Percentiles rank a stretch among this genome's conserved stretches.
phyloP scores from a whole-genome alignment of 2,888 invertebrate genomes.

The Volucella zonaria region DNA sequence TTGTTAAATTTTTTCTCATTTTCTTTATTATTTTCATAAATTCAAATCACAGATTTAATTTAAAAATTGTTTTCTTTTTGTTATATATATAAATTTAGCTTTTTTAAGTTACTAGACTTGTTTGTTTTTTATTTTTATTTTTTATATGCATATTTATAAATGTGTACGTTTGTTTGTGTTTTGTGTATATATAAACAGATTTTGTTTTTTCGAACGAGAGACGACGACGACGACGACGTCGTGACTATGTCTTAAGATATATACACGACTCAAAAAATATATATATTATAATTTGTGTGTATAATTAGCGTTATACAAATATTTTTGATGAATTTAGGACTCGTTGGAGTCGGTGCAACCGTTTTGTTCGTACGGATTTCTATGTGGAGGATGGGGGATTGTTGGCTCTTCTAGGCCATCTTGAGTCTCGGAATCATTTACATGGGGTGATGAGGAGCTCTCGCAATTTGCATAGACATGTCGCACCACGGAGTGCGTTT shows the following conservation, averaged over 20 bases:
- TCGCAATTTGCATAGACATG: constrained; percentile 82
- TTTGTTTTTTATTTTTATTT: too few relatives aligned
- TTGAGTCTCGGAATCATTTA: constrained; percentile 78
- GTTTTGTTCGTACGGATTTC: constrained; percentile 54
- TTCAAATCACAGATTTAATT: constrained; percentile 74
- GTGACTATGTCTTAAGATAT: constrained; percentile 24
- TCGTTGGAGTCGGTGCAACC: constrained; percentile 68
- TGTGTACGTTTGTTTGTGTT: constrained; percentile 26
- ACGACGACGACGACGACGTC: too few relatives aligned
- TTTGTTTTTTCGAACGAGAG: neutral
- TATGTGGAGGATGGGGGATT: neutral
- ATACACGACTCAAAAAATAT: constrained; percentile 32
- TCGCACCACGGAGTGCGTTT: constrained; percentile 78
- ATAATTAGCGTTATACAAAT: constrained; percentile 13
- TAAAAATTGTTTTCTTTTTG: constrained; percentile 45
- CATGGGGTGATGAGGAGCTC: constrained; percentile 81
- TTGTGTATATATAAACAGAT: constrained; percentile 24
- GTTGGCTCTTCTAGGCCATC: constrained; percentile 50
- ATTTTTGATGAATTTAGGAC: constrained; percentile 41
- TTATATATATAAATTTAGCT: constrained; percentile 55
- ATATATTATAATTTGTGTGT: constrained; percentile 22
- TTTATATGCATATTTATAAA: constrained; percentile 60
- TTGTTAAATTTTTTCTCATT: constrained; percentile 46
- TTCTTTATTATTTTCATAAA: constrained; percentile 57
- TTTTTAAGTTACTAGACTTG: constrained; percentile 56